Evolutionary conservation across 2,113 vertebrate species (phyloP).

Genomic region (Nesoenas mayeri): DNA sequence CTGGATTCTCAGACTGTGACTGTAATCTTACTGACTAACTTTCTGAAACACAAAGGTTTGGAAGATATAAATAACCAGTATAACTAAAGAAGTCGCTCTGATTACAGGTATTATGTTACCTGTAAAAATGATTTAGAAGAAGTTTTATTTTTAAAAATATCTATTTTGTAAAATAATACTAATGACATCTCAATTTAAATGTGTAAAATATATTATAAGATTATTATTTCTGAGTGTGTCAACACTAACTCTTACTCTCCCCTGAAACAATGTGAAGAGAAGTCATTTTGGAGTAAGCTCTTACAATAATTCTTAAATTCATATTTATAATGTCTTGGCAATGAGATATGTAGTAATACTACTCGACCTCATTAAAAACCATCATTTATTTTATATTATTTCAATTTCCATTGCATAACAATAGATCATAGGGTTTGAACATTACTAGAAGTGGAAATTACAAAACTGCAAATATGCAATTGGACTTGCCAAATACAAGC

Average conservation of each 20-base stretch:
- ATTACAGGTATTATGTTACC: not conserved
- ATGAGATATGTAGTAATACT: not conserved
- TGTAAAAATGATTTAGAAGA: not conserved
- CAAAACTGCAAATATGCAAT: not conserved
- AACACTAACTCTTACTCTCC: not conserved
- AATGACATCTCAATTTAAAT: not conserved
- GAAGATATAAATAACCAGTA: not conserved
- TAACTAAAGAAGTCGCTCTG: not conserved
- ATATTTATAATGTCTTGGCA: not conserved
- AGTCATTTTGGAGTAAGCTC: not conserved
- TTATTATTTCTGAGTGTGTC: not conserved
- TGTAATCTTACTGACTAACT: not conserved
- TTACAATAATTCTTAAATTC: not conserved
- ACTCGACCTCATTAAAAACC: not conserved
- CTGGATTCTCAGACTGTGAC: not conserved
- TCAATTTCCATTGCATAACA: not conserved
- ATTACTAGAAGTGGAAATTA: not conserved
- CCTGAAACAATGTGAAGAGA: not conserved
- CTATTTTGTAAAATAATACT: not conserved
- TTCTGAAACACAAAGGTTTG: not conserved
- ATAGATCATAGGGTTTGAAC: not conserved
- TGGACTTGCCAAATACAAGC: not conserved
- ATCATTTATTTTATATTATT: not conserved
- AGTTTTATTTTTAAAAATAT: not conserved
- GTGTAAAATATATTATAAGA: not conserved